Evolutionary conservation across 2,888 invertebrate genomes (phyloP).

Genomic region (Callosobruchus maculatus): DNA sequence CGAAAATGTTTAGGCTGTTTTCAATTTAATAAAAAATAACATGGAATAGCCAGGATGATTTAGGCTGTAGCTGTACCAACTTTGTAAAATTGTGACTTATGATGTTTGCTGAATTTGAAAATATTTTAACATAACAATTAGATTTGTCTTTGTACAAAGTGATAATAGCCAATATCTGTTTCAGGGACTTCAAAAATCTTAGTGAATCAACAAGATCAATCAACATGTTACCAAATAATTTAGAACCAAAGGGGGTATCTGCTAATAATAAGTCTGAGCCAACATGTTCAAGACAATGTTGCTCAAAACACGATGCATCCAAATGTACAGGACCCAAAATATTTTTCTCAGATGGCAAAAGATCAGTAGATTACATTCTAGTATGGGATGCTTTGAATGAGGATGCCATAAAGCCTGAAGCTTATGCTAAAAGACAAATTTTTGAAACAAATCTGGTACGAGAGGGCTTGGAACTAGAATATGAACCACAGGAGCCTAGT

Average conservation of each 20-base stretch:
- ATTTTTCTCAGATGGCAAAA: slow-evolving; percentile 66
- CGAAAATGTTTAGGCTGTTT: too few species aligned
- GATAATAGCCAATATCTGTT: background rate
- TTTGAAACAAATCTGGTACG: slow-evolving; percentile 70
- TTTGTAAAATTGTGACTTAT: too few species aligned
- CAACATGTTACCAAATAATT: background rate
- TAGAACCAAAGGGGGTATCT: background rate
- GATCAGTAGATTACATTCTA: slow-evolving; percentile 74
- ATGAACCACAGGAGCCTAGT: slow-evolving; percentile 61
- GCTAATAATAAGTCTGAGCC: background rate
- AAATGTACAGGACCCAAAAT: slow-evolving; percentile 54
- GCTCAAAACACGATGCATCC: slow-evolving; percentile 14
- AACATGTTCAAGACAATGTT: slow-evolving; percentile 14
- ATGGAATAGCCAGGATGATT: too few species aligned
- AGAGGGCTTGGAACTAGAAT: slow-evolving; percentile 74
- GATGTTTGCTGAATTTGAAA: too few species aligned
- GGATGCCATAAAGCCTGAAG: slow-evolving; percentile 48
- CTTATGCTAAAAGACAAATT: slow-evolving; percentile 53
- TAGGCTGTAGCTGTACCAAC: too few species aligned
- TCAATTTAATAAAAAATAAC: too few species aligned
- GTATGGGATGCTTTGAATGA: slow-evolving; percentile 67
- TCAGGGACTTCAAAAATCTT: background rate
- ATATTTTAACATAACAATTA: too few species aligned
- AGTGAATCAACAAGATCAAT: background rate
- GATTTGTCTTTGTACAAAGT: too few species aligned